Percentiles rank a stretch among this genome's conserved stretches.
phyloP scores from a whole-genome alignment of 2,113 vertebrate species.

The Eptesicus fuscus region DNA sequence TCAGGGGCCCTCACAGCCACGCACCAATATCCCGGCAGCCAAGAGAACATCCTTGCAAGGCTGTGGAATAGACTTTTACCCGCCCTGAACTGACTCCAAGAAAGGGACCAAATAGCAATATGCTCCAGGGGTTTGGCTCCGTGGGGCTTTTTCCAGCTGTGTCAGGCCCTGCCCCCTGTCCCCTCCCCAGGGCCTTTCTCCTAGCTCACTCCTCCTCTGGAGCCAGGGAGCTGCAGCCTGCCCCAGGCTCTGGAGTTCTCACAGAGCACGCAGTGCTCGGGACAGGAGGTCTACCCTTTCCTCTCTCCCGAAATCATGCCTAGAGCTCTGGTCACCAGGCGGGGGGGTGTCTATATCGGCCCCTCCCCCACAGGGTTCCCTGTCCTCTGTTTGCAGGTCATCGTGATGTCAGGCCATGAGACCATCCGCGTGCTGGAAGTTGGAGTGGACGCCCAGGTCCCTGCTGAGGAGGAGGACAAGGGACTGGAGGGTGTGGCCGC shows the following conservation, averaged over 20 bases:
- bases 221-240: not conserved
- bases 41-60: not conserved
- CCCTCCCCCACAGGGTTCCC: not conserved
- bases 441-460: slow-evolving; percentile 88
- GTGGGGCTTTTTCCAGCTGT: not conserved
- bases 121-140: not conserved
- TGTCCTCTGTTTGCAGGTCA: slow-evolving; percentile 85
- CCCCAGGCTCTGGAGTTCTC: not conserved
- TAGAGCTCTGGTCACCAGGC: not conserved
- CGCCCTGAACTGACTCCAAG: not conserved
- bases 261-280: not conserved
- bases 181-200: not conserved
- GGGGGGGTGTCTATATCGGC: rapidly evolving
- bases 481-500: slow-evolving; percentile 38
- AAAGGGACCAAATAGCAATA: not conserved
- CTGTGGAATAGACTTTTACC: not conserved
- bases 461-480: slow-evolving; percentile 82
- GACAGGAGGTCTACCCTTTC: not conserved
- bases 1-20: not conserved
- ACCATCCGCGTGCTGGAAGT: slow-evolving; percentile 95
- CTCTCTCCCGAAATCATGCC: not conserved
- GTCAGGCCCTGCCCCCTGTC: not conserved
- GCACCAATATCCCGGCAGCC: not conserved
- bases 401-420: slow-evolving; percentile 97
- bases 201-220: not conserved